Evolutionary conservation across 1,140 invertebrate genomes (phyloP).

Genomic region (Penaeus chinensis): DNA sequence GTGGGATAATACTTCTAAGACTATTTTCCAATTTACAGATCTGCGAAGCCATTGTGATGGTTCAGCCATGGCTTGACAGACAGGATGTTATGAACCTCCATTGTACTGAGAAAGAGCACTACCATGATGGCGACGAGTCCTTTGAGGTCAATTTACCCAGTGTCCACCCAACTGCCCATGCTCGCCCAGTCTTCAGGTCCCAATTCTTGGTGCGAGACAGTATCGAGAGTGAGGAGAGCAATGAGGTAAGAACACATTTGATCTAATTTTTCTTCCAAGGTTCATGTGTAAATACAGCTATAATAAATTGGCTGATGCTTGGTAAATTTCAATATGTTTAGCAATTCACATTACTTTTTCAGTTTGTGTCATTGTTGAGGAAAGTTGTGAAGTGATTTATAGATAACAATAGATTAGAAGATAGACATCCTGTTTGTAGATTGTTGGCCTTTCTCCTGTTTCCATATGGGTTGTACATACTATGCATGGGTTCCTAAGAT

Average conservation of each 20-base stretch:
- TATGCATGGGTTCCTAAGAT: too few species aligned
- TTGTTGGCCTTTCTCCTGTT: too few species aligned
- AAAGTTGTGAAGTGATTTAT: too few species aligned
- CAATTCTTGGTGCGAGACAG: constrained; percentile 44
- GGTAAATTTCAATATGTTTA: too few species aligned
- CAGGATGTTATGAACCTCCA: constrained; percentile 36
- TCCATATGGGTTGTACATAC: too few species aligned
- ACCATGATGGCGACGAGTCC: constrained; percentile 48
- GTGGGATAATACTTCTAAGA: neutral
- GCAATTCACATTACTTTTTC: too few species aligned
- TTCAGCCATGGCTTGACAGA: constrained; percentile 41
- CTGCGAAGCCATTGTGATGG: constrained; percentile 42
- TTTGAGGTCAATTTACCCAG: constrained; percentile 39
- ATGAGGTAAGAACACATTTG: constrained; percentile 38
- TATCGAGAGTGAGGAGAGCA: constrained; percentile 52
- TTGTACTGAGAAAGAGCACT: constrained; percentile 53
- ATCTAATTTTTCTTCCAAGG: neutral
- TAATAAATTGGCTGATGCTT: neutral
- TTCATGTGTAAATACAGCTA: neutral
- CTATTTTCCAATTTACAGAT: constrained; percentile 10
- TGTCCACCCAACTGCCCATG: constrained; percentile 51
- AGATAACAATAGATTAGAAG: too few species aligned
- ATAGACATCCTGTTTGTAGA: too few species aligned
- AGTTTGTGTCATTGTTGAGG: too few species aligned
- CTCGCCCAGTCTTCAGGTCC: constrained; percentile 40